Conservation (phyloP, 2,888 invertebrate genomes). For the Marasmarcha lunaedactyla region DNA sequence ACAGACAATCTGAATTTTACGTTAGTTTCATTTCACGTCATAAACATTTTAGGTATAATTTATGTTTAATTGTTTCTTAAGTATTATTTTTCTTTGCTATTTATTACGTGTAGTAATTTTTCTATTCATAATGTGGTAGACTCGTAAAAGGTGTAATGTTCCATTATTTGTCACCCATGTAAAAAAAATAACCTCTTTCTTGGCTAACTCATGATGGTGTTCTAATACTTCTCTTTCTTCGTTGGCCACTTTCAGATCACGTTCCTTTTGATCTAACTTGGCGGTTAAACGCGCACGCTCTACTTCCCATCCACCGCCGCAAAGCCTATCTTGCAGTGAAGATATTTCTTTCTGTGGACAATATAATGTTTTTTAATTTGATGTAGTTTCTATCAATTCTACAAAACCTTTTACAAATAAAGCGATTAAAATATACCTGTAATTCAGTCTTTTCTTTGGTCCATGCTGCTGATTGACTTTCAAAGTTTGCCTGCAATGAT, state of each 20-base stretch:
- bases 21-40: no score
- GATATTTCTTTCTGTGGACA: conserved; percentile 41
- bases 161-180: not conserved
- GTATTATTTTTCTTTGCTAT: no score
- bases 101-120: no score
- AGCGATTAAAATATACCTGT: conserved; percentile 74
- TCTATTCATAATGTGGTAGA: no score
- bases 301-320: conserved; percentile 71
- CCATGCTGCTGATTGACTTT: conserved; percentile 77
- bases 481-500: conserved; percentile 73
- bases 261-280: conserved; percentile 79
- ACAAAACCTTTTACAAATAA: no score
- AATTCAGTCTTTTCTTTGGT: conserved; percentile 77
- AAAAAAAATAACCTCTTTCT: conserved; percentile 41
- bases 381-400: no score
- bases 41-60: no score
- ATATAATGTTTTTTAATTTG: no score
- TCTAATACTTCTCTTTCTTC: conserved; percentile 80
- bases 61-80: no score
- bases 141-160: no score
- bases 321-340: conserved; percentile 56
- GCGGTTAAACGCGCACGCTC: conserved; percentile 78
- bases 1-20: no score
- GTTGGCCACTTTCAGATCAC: conserved; percentile 78
- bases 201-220: conserved; percentile 81